Conservation (phyloP, 2,113 vertebrate species). For the Pluvialis apricaria region DNA sequence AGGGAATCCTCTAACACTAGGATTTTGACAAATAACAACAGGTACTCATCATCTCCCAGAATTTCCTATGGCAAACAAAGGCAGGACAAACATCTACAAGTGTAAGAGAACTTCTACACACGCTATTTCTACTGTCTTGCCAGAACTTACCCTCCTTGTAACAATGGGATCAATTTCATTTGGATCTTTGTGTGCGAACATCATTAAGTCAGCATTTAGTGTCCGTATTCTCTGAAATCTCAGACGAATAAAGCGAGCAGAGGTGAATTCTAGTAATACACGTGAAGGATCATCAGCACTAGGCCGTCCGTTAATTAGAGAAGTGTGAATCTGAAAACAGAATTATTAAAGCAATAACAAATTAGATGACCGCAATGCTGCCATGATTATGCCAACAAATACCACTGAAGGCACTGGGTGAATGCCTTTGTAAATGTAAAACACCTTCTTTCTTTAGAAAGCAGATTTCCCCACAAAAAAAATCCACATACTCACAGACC, state of each 20-base stretch:
- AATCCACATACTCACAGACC: not conserved
- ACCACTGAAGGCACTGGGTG: not conserved
- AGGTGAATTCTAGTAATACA: slow-evolving; percentile 89
- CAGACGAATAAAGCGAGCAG: slow-evolving; percentile 91
- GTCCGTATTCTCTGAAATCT: slow-evolving; percentile 92
- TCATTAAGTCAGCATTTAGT: slow-evolving; percentile 97
- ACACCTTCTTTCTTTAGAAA: not conserved
- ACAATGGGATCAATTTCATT: slow-evolving; percentile 91
- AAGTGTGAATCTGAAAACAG: slow-evolving; percentile 88
- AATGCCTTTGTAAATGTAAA: not conserved
- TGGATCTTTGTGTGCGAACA: slow-evolving; percentile 84
- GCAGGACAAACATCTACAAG: not conserved
- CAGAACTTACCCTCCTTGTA: slow-evolving; percentile 85
- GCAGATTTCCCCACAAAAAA: not conserved
- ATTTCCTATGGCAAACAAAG: not conserved
- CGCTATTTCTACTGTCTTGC: not conserved
- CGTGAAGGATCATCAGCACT: slow-evolving; percentile 93
- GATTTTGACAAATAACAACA: not conserved
- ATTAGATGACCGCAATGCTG: not conserved
- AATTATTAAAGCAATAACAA: not conserved
- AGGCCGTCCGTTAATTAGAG: slow-evolving; percentile 93
- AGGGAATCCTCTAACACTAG: not conserved
- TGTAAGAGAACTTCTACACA: not conserved
- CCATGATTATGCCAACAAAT: not conserved
- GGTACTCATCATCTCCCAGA: not conserved